Conservation (phyloP, 2,888 invertebrate species). For the Drosophila picticornis region DNA sequence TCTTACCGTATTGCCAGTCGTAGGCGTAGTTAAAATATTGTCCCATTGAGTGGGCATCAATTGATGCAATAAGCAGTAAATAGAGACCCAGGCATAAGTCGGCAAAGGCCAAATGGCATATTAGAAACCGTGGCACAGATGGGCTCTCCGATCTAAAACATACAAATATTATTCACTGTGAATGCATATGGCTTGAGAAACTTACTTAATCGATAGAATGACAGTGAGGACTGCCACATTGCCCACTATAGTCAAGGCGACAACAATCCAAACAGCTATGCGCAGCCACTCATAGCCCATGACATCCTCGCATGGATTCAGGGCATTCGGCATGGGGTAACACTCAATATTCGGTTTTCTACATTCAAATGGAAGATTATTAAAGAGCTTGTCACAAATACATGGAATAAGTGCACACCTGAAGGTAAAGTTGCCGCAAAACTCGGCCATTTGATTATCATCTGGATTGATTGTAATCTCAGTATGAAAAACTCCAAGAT, state of each 20-base stretch:
- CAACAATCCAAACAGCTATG: slow-evolving; percentile 94
- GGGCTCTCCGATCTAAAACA: slow-evolving; percentile 85
- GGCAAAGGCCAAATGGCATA: slow-evolving; percentile 94
- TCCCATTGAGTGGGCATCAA: slow-evolving; percentile 93
- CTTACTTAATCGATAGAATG: slow-evolving; percentile 87
- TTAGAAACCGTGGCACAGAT: slow-evolving; percentile 90
- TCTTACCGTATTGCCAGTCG: slow-evolving; percentile 92
- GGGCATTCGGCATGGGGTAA: slow-evolving; percentile 91
- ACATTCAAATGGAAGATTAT: neutral
- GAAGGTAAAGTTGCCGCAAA: slow-evolving; percentile 87
- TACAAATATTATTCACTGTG: neutral
- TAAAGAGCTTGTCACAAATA: neutral
- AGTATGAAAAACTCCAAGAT: slow-evolving; percentile 84
- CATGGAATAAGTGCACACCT: slow-evolving; percentile 68
- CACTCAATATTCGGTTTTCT: slow-evolving; percentile 88
- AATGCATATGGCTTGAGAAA: neutral
- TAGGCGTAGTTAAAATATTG: slow-evolving; percentile 96
- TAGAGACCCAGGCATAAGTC: slow-evolving; percentile 95
- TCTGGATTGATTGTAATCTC: slow-evolving; percentile 85
- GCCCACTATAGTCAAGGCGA: slow-evolving; percentile 92
- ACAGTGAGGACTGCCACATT: slow-evolving; percentile 93
- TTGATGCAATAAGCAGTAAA: slow-evolving; percentile 92
- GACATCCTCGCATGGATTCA: slow-evolving; percentile 96
- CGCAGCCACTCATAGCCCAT: slow-evolving; percentile 93
- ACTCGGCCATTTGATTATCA: slow-evolving; percentile 85